These are phyloP conservation scores for Pecten maximus DNA, from an alignment of 2,888 invertebrate species.

Conservation along the genomic window DNA sequence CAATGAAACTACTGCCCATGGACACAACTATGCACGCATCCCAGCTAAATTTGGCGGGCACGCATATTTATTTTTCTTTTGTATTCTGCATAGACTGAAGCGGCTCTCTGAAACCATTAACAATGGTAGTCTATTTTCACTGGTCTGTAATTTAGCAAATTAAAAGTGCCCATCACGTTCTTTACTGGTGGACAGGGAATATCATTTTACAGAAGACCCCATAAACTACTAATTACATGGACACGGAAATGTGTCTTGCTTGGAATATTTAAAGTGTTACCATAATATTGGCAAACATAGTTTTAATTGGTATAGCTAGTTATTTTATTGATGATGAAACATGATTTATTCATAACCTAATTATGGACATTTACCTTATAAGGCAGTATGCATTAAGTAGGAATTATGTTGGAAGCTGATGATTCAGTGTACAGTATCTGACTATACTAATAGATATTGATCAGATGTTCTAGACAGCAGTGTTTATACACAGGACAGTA, in stretches of 20 bases:
- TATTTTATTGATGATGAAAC: not conserved
- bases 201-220: not conserved
- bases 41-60: slow-evolving; percentile 2
- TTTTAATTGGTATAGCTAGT: not conserved
- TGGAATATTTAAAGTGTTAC: not conserved
- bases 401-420: not conserved
- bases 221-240: not conserved
- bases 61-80: not conserved
- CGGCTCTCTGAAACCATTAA: not conserved
- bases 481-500: not conserved
- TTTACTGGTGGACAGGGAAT: not conserved
- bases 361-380: slow-evolving; percentile 6
- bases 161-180: too few species aligned
- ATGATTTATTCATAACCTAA: not conserved
- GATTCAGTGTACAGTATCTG: slow-evolving; percentile 5
- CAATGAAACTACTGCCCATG: not conserved
- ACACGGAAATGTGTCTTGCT: not conserved
- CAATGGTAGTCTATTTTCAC: too few species aligned
- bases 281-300: too few species aligned
- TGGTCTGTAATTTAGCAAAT: too few species aligned
- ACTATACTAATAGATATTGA: slow-evolving; percentile 27
- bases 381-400: not conserved
- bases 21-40: not conserved
- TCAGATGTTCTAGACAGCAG: not conserved
- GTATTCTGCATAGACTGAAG: not conserved